Conservation (phyloP, 2,888 invertebrate species). For the Epirrhoe alternata region DNA sequence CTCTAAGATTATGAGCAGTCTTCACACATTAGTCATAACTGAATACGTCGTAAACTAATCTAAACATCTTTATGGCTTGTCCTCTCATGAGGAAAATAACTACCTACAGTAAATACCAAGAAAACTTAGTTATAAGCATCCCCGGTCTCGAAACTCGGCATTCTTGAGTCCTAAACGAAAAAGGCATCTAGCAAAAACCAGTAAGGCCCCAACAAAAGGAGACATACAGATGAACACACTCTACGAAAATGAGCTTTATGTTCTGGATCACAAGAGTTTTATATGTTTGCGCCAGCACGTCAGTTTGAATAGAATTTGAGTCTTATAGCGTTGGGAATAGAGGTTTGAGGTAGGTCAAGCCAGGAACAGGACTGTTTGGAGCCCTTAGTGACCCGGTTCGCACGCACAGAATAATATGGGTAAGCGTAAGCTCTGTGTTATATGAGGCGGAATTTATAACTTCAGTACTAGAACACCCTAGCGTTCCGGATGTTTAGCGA, state of each 20-base stretch:
- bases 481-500: conserved; percentile 31
- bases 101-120: conserved; percentile 7
- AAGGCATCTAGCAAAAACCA: conserved; percentile 31
- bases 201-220: conserved; percentile 30
- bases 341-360: conserved; percentile 8
- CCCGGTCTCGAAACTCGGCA: conserved; percentile 17
- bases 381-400: conserved; percentile 72
- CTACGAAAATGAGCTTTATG: conserved; percentile 26
- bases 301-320: conserved; percentile 7
- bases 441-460: conserved; percentile 57
- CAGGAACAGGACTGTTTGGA: conserved; percentile 47
- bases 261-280: conserved; percentile 17
- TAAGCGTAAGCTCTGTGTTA: conserved; percentile 44
- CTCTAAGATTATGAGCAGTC: background rate
- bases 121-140: conserved; percentile 20
- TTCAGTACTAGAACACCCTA: conserved; percentile 30
- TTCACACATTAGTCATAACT: conserved; percentile 9
- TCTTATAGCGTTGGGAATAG: conserved; percentile 15
- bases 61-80: background rate
- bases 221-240: conserved; percentile 9
- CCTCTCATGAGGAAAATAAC: conserved; percentile 6
- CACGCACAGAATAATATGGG: conserved; percentile 59
- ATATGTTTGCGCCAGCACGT: conserved; percentile 1
- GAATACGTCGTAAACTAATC: conserved; percentile 2
- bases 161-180: conserved; percentile 27